Evolutionary conservation across 35 echinoderm and acorn worm species (phyloP), one percentile per base, ranked within the genome.

Genomic region (Chiridota heheva): DNA sequence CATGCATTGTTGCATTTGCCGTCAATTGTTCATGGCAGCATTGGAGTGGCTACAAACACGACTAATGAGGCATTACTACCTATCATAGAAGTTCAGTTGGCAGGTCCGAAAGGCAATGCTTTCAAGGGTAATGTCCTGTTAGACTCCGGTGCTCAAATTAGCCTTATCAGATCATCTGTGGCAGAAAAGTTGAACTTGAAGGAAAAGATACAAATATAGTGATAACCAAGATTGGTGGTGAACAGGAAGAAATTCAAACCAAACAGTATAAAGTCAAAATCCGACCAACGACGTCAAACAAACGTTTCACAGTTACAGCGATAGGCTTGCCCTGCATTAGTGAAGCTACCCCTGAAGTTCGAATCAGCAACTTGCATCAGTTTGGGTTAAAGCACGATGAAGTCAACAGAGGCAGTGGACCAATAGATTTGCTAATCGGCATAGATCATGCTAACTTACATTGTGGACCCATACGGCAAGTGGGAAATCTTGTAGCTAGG

Each of bases 151-250:
- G 61, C 78, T 13, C 62, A 88, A 20, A 39, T 93, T 16, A 83
- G 51, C 18, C 44, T 93, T 37, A 93, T 93, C 16, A 82, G 42
- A 36, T 72, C 44, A 20, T 67, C 69, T 17, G 64, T 93, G 10
- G 90, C 84, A 29, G 84, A 87, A 29, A 67, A 48, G 31, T 40
- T 88, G 30, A 41, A 84, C 29, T 45, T 93, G 0, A 93, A 61
- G 2, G 84, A 71, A 57, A 69, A 67, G 47, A 45, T 40, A 70
- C 81, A 10, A 66, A 32, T 30, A 78, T 79, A 55, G 88, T 84
- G 20, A 93, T 87, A 15, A 87, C 40, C 17, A 93, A 93, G 65
- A 55, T 93, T 41, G 84, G 84, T 29, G 84, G 77, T 41, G 84
- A 88, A 60, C 84, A 87, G 48, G 84, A 93, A 77, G 57, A 84